phyloP scores from a whole-genome alignment of 2,888 invertebrate species.

The Xestobium rufovillosum region DNA sequence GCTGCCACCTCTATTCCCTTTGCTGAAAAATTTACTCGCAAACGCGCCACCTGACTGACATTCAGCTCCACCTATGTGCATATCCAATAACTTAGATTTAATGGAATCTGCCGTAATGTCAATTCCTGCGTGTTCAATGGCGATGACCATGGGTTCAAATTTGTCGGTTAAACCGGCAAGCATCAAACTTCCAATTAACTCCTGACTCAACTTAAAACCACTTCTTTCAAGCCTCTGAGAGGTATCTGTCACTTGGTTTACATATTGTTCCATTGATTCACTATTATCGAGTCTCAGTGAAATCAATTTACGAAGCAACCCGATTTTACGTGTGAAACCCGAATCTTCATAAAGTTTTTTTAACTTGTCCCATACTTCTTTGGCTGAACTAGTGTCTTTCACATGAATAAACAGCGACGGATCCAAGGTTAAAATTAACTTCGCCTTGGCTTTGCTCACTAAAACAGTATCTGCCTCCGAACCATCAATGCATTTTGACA shows the following conservation, averaged over 20 bases:
- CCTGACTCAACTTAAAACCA: conserved; percentile 21
- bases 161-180: conserved; percentile 19
- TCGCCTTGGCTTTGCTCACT: conserved; percentile 26
- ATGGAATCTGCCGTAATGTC: conserved; percentile 16
- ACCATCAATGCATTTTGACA: conserved; percentile 13
- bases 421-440: conserved; percentile 28
- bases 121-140: conserved; percentile 20
- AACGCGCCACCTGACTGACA: conserved; percentile 6
- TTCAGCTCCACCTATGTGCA: conserved; percentile 9
- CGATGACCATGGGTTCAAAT: conserved; percentile 22
- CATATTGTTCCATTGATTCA: conserved; percentile 24
- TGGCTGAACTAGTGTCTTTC: conserved; percentile 19
- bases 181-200: conserved; percentile 19
- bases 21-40: conserved; percentile 6
- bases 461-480: conserved; percentile 13
- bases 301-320: conserved; percentile 20
- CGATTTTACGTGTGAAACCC: conserved; percentile 21
- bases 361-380: conserved; percentile 20
- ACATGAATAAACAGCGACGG: conserved; percentile 25
- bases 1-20: conserved; percentile 9
- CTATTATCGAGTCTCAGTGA: conserved; percentile 23
- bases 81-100: conserved; percentile 17
- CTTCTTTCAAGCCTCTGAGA: conserved; percentile 21
- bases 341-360: conserved; percentile 19
- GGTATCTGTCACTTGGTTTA: conserved; percentile 26